Conservation (phyloP, 2,888 invertebrate species). For the Timema podura region DNA sequence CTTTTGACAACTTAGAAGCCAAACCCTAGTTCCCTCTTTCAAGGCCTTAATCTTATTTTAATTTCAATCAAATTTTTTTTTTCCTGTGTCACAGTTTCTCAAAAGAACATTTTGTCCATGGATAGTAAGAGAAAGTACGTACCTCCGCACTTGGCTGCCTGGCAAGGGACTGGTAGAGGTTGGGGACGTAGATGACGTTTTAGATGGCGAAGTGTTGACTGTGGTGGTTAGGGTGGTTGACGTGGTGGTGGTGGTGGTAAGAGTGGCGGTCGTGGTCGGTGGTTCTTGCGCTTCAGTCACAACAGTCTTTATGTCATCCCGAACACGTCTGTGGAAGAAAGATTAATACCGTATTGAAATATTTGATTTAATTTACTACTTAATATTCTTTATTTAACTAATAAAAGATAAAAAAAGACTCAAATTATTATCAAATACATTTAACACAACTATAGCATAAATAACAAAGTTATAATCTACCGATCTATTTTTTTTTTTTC, state of each 20-base stretch:
- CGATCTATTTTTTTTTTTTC: no score
- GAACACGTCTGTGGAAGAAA: neutral
- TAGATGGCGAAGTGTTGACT: slow-evolving; percentile 40
- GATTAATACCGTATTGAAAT: slow-evolving; percentile 8
- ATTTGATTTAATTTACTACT: neutral
- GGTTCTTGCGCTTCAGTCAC: slow-evolving; percentile 11
- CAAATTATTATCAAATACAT: no score
- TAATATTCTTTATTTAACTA: no score
- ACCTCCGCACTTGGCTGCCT: slow-evolving; percentile 53
- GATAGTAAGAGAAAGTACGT: slow-evolving; percentile 31
- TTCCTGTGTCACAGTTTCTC: neutral
- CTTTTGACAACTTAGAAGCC: no score
- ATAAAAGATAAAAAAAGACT: no score
- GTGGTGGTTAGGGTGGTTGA: slow-evolving; percentile 37
- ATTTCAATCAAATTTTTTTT: neutral
- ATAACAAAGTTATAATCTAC: no score
- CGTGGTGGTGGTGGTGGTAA: slow-evolving; percentile 31
- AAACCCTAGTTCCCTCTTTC: no score
- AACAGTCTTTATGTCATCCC: slow-evolving; percentile 13
- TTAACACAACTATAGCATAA: no score
- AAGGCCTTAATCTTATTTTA: no score
- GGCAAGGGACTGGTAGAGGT: slow-evolving; percentile 41
- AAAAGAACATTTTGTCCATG: neutral
- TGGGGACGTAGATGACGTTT: slow-evolving; percentile 38
- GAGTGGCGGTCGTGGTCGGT: slow-evolving; percentile 14